Evolutionary conservation across 2,797 vertebrate genomes (phyloP).

Genomic region (Catostomus latipinnis): DNA sequence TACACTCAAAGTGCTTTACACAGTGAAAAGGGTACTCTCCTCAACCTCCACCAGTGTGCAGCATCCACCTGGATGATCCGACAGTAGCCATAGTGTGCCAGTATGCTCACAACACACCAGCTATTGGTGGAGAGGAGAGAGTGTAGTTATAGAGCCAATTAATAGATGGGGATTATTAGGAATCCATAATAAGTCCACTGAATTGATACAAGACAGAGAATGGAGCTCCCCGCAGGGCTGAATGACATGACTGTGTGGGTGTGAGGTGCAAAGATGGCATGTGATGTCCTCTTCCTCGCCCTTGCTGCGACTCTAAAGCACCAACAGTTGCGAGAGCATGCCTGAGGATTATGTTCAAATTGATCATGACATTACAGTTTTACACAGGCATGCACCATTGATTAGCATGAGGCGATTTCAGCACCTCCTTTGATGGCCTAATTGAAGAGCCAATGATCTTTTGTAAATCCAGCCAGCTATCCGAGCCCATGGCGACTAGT

Average conservation of each 20-base stretch:
- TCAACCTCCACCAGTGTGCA: too few relatives aligned
- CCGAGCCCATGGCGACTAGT: neutral
- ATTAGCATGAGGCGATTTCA: constrained; percentile 47
- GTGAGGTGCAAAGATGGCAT: constrained; percentile 30
- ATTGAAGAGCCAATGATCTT: constrained; percentile 39
- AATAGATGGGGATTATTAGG: too few relatives aligned
- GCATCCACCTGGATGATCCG: too few relatives aligned
- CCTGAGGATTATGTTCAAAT: constrained; percentile 43
- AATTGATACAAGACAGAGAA: constrained; percentile 53
- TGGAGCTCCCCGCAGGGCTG: constrained; percentile 36
- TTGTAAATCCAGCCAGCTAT: constrained; percentile 37
- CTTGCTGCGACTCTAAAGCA: neutral
- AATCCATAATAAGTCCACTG: constrained; percentile 6
- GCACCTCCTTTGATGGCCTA: constrained; percentile 19
- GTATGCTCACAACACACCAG: too few relatives aligned
- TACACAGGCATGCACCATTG: constrained; percentile 35
- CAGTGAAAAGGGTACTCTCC: too few relatives aligned
- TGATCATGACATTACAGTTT: constrained; percentile 49
- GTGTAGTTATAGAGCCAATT: too few relatives aligned
- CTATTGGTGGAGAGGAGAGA: too few relatives aligned
- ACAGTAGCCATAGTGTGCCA: too few relatives aligned
- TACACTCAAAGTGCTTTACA: too few relatives aligned
- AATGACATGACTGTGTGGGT: constrained; percentile 41
- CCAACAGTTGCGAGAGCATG: neutral
- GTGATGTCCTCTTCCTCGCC: constrained; percentile 7